Base-by-base conservation (phyloP, 2,113 vertebrate genomes). In the Chiloscyllium plagiosum region DNA sequence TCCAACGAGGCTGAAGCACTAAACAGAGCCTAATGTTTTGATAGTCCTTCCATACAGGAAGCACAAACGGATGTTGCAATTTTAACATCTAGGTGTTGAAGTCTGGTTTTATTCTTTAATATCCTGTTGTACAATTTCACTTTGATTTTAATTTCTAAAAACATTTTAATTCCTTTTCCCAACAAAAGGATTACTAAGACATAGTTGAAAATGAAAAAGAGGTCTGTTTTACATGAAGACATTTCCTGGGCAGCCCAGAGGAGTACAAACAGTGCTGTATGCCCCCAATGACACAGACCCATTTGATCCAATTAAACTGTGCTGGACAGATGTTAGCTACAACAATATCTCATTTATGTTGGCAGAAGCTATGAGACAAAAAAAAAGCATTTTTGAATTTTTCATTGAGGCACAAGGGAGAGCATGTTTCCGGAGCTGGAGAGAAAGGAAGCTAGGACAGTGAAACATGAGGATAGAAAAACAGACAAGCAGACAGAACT, bases 221-320 rank as follows among this genome's bases (percentile, higher is more conserved):
- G 94, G 69, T 95, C 94, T 95, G 94, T 95, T 95, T 95, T 72
- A 95, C 72, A 95, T 95, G 94, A 95, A 95, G 94, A 95, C 94
- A 95, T 95, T 95, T 95, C 69, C 94, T 95, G 94, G 69, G 94
- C 94, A 50, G 94, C 69, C 47, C 69, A 95, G 68, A 29, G 69
- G 42, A 95, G 94, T 72, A 72, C 69, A 95, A 95, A 95, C 47
- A 95, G 37, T 50, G 42, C 42, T 95, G 68, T 72, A 26, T 95
- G 94, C 94, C 65, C 94, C 69, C 92, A 47, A 26, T 72, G 94
- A 95, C 94, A 95, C 68, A 50, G 69, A 52, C 68, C 24, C 42
- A 95, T 76, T 95, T 95, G 52, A 95, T 95, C 94, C 94, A 95
- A 95, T 95, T 95, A 95, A 95, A 95, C 94, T 50, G 69, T 72